Evolutionary conservation across 2,113 vertebrate species (phyloP), one percentile per base, ranked within the genome.

Genomic region (Platichthys stellatus): DNA sequence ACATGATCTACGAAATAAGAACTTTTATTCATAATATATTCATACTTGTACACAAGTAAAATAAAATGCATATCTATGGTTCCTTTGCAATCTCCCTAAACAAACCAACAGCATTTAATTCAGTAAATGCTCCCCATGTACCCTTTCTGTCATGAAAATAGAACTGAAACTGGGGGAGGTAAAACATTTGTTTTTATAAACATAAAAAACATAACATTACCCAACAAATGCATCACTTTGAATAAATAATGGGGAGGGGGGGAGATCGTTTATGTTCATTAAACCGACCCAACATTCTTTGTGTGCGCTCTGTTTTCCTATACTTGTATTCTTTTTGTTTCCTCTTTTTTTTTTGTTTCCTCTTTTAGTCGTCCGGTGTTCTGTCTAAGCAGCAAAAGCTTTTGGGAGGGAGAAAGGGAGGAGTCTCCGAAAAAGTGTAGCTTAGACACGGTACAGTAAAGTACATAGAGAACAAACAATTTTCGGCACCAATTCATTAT

Each of bases 1-100:
- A 87, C 64, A 85, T 62, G 4, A 73, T 85, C 40, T 95, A 95
- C 20, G 92, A 95, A 95, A 95, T 85, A 93, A 93, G 92, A 94
- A 92, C 84, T 94, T 95, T 95, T 95, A 98, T 98, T 97, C 93
- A 94, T 96, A 91, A 94, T 96, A 94, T 94, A 94, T 95, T 95
- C 91, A 94, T 97, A 96, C 95, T 98, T 96, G 96, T 97, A 97
- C 97, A 99, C 96, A 97, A 97, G 95, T 96, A 99, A 99, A 99
- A 98, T 99, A 97, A 97, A 98, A 98, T 97, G 95, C 96, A 95
- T 97, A 96, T 98, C 95, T 97, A 96, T 97, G 93, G 86, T 94
- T 95, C 95, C 96, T 94, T 95, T 92, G 94, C 95, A 94, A 88
- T 95, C 94, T 91, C 90, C 88, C 94, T 93, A 87, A 94, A 95